Evolutionary conservation across 35 echinoderm and acorn worm genomes (phyloP).

Genomic region (Holothuria glaberrima): DNA sequence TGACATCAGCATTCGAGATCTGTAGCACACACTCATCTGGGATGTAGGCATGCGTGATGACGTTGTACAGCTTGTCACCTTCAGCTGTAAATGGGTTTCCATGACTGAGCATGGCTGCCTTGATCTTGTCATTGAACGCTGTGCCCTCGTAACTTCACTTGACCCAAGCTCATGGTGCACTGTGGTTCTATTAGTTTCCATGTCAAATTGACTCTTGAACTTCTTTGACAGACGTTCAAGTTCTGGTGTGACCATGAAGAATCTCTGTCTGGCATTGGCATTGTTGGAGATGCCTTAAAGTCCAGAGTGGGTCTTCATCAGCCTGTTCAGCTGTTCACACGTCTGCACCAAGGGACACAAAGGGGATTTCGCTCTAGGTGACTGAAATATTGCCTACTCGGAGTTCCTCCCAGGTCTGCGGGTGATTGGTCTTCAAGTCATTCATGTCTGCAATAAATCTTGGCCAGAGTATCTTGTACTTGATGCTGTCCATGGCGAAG

Average conservation of each 20-base stretch:
- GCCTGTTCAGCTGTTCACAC: conserved; percentile 43
- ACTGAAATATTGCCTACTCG: conserved; percentile 30
- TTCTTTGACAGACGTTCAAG: neutral
- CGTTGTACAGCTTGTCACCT: conserved; percentile 30
- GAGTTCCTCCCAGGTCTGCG: conserved; percentile 27
- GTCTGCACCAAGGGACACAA: conserved; percentile 13
- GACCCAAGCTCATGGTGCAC: conserved; percentile 13
- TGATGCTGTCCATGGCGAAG: conserved; percentile 33
- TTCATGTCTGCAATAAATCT: conserved; percentile 27
- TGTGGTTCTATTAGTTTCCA: neutral
- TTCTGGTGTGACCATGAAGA: conserved; percentile 38
- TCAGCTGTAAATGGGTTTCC: neutral
- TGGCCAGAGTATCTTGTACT: conserved; percentile 28
- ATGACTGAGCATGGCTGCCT: conserved; percentile 31
- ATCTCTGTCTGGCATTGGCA: conserved; percentile 24
- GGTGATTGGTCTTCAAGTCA: conserved; percentile 34
- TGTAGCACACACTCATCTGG: no score
- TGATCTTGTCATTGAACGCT: conserved; percentile 10
- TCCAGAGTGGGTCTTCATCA: conserved; percentile 20
- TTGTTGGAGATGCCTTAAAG: conserved; percentile 37
- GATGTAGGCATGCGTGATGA: no score
- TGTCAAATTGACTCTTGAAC: neutral
- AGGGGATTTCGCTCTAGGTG: conserved; percentile 20
- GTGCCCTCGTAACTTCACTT: conserved; percentile 14
- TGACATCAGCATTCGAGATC: no score